phyloP scores from a whole-genome alignment of 2,113 vertebrate species.

The Archocentrus centrarchus region DNA sequence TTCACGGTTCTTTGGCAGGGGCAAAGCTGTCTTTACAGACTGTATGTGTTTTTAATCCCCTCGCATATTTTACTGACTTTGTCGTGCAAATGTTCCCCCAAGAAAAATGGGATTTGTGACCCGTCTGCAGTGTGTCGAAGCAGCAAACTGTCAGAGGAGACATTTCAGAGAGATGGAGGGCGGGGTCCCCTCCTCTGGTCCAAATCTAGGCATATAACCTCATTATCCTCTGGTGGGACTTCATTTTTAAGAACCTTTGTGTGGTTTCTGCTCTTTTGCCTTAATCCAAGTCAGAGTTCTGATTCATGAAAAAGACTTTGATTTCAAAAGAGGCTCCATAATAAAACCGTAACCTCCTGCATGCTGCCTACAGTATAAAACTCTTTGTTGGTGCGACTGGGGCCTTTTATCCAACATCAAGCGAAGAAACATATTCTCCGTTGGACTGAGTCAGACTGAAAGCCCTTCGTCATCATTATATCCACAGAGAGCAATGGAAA shows the following conservation, averaged over 20 bases:
- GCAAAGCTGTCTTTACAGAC: not conserved
- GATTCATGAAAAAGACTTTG: constrained; percentile 35
- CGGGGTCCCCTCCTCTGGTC: constrained; percentile 24
- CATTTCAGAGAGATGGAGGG: constrained; percentile 31
- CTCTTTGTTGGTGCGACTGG: not conserved
- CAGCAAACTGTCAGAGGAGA: constrained; percentile 10
- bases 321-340: constrained; percentile 26
- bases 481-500: not conserved
- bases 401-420: not conserved
- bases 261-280: constrained; percentile 28
- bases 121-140: not conserved
- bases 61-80: constrained; percentile 26
- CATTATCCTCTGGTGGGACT: constrained; percentile 38
- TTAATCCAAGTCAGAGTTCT: constrained; percentile 31
- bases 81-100: constrained; percentile 4
- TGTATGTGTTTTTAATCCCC: constrained; percentile 29
- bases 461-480: constrained; percentile 11
- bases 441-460: not conserved
- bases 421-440: not conserved
- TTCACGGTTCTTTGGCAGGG: constrained; percentile 43
- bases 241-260: constrained; percentile 38
- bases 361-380: not conserved
- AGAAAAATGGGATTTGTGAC: constrained; percentile 27
- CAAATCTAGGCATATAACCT: constrained; percentile 39
- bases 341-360: constrained; percentile 23